phyloP scores from a whole-genome alignment of 1,140 invertebrate genomes.

The Drosophila ananassae region DNA sequence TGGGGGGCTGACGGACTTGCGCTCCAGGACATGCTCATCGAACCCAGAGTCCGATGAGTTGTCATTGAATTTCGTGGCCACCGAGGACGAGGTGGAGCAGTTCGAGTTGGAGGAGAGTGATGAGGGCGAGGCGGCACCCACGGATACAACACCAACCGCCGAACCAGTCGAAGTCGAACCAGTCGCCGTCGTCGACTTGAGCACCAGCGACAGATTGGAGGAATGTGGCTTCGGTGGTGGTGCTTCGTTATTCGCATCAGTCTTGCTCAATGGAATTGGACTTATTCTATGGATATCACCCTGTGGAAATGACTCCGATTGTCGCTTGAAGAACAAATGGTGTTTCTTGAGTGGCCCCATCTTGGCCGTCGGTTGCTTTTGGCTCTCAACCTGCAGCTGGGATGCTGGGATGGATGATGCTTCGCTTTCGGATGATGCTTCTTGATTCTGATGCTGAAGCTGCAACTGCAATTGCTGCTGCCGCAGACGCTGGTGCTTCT shows the following conservation, averaged over 20 bases:
- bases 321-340: conserved; percentile 80
- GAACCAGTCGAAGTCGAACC: conserved; percentile 54
- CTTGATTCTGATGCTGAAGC: conserved; percentile 1
- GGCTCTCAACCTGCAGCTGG: conserved; percentile 25
- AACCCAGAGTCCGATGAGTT: conserved; percentile 88
- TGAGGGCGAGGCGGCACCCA: conserved; percentile 78
- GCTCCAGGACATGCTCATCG: conserved; percentile 86
- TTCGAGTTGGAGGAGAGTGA: conserved; percentile 69
- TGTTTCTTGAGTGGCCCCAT: conserved; percentile 76
- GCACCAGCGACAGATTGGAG: conserved; percentile 56
- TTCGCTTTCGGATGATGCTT: conserved; percentile 1
- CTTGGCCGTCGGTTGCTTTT: conserved; percentile 37
- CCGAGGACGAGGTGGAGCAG: conserved; percentile 68
- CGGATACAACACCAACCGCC: conserved; percentile 83
- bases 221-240: conserved; percentile 50
- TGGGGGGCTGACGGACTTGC: conserved; percentile 77
- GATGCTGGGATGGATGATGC: background rate
- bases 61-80: conserved; percentile 85
- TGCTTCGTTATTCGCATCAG: conserved; percentile 47
- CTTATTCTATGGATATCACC: conserved; percentile 74
- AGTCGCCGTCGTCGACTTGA: conserved; percentile 66
- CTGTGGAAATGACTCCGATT: conserved; percentile 79
- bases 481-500: conserved; percentile 58
- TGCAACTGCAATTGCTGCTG: conserved; percentile 32
- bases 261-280: conserved; percentile 78